Percentiles rank a stretch among this genome's conserved stretches.
phyloP scores from a whole-genome alignment of 1,140 invertebrate genomes.

The Himalopsyche phryganea region DNA sequence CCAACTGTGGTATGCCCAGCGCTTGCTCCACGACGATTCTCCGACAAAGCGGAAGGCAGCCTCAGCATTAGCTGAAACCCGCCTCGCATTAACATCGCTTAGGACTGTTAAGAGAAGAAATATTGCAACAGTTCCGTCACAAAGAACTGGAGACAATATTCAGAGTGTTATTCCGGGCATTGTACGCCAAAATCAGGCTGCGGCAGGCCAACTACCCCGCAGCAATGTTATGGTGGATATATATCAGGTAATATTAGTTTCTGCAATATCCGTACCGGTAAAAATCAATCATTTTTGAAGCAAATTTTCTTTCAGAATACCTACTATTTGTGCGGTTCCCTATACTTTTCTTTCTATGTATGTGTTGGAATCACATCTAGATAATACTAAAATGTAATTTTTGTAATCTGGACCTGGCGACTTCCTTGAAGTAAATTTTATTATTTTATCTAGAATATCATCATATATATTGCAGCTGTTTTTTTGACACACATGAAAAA shows the following conservation, averaged over 20 bases:
- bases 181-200: conserved; percentile 39
- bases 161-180: conserved; percentile 41
- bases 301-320: too few species aligned
- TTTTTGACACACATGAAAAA: too few species aligned
- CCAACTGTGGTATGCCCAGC: conserved; percentile 59
- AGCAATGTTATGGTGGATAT: conserved; percentile 50
- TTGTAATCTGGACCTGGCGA: too few species aligned
- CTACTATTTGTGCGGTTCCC: too few species aligned
- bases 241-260: conserved; percentile 43
- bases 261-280: too few species aligned
- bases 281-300: too few species aligned
- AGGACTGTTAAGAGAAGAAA: conserved; percentile 58
- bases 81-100: conserved; percentile 68
- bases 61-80: conserved; percentile 59
- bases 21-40: conserved; percentile 57
- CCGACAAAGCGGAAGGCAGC: conserved; percentile 54
- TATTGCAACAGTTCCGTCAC: conserved; percentile 47
- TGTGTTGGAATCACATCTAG: too few species aligned
- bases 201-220: conserved; percentile 19
- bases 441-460: too few species aligned
- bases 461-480: too few species aligned
- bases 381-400: too few species aligned
- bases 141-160: conserved; percentile 47
- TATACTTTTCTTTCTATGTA: too few species aligned
- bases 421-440: too few species aligned